A percentile compares a stretch with the other conserved stretches of the same genome.
Evolutionary conservation across 1,140 invertebrate genomes (phyloP).

Genomic region (Bombus haemorrhoidalis): DNA sequence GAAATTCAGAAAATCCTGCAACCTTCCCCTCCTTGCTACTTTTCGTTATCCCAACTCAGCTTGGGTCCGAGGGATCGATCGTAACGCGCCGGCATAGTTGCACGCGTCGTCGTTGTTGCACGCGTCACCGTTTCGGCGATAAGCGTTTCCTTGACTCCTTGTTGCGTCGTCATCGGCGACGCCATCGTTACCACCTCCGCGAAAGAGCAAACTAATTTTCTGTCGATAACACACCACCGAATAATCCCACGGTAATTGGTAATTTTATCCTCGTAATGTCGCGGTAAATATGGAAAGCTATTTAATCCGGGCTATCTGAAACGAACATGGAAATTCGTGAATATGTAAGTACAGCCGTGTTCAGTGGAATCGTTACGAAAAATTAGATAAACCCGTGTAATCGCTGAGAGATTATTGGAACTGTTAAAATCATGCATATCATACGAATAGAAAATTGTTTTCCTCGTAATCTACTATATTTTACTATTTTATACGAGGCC

Average conservation of each 20-base stretch:
- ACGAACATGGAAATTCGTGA: neutral
- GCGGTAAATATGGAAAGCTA: constrained; percentile 2
- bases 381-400: neutral
- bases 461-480: no score
- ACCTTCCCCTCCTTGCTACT: constrained; percentile 20
- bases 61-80: constrained; percentile 19
- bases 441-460: no score
- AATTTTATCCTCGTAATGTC: neutral
- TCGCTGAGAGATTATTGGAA: neutral
- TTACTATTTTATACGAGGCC: no score
- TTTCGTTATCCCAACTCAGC: neutral
- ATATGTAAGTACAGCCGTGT: neutral
- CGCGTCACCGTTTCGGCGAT: neutral
- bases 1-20: constrained; percentile 72
- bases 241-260: neutral
- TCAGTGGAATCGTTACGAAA: neutral
- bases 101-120: neutral
- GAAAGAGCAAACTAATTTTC: constrained; percentile 35
- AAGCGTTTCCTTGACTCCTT: neutral
- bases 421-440: no score
- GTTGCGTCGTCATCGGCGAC: neutral
- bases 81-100: neutral
- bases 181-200: neutral
- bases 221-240: constrained; percentile 4
- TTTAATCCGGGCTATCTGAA: neutral